phyloP scores from a whole-genome alignment of 2,888 invertebrate genomes.

The Ormyrus pomaceus region DNA sequence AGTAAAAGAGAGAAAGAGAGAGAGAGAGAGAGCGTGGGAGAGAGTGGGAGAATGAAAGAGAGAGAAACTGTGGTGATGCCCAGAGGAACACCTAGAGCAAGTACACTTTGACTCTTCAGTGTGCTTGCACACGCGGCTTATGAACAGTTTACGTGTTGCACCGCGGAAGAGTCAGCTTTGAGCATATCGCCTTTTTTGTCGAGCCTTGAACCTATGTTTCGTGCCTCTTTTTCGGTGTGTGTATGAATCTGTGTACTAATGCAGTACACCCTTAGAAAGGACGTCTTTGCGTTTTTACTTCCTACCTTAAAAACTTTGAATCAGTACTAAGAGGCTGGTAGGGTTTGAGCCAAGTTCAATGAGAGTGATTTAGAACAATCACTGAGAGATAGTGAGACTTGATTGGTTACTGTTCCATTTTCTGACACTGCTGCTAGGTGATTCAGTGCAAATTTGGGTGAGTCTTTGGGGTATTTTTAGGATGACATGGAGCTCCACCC shows the following conservation, averaged over 20 bases:
- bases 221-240: too few species aligned
- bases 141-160: slow-evolving; percentile 16
- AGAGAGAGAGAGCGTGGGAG: slow-evolving; percentile 4
- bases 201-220: neutral
- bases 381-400: neutral
- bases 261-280: neutral
- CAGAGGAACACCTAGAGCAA: slow-evolving; percentile 27
- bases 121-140: neutral
- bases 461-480: slow-evolving; percentile 45
- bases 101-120: slow-evolving; percentile 14
- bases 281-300: neutral
- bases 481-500: slow-evolving; percentile 13
- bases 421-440: slow-evolving; percentile 10
- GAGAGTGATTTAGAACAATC: neutral
- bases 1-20: neutral
- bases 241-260: neutral
- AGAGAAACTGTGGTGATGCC: neutral
- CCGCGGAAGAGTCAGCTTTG: neutral
- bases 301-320: too few species aligned
- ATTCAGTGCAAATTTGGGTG: slow-evolving; percentile 39
- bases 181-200: neutral
- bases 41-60: slow-evolving; percentile 21
- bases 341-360: neutral
- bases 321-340: too few species aligned
- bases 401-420: neutral